Base-by-base conservation (phyloP, 2,113 vertebrate species). In the Lepisosteus osseus region DNA sequence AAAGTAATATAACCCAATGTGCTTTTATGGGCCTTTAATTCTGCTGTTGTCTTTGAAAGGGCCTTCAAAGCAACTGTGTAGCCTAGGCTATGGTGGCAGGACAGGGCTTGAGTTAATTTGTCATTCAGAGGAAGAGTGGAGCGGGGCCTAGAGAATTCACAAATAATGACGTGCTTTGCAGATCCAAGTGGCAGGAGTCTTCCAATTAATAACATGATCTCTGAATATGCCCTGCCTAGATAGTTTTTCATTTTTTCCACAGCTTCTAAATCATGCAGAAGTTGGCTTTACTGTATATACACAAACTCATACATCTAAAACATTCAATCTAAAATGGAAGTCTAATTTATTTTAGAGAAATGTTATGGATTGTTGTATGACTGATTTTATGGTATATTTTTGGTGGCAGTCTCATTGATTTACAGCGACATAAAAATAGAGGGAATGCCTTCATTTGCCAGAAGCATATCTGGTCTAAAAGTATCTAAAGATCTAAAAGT, bases 111-210 rank as follows among this genome's bases (percentile, higher is more conserved):
- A 44, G 12, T 15, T 29, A 59, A 54, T 54, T 66, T 69, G 72
- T 72, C 45, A 69, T 64, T 66, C 62, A 61, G 45, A 29, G 51
- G 59, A 59, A n/a, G 11, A 41, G 65, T 15, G 66, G 54, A 55
- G 17, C 15, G 12, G 42, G 59, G 59, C 8, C 51, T 62, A 0
- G 9, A 74, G 72, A 47, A 45, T 62, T 64, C 51, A 15, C 65
- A 56, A 14, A 61, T 59, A 77, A 69, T 9, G 42, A 62, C 72
- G 54, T 73, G 57, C 63, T 54, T 70, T 55, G 42, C 68, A 68
- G 8, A 68, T 55, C 61, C 15, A 15, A 71, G 55, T 64, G 54
- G 12, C 64, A 17, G 14, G 55, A 65, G 14, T 71, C 69, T 61
- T 61, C 17, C 57, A 67, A 54, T 51, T 44, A 13, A 6, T 14